Base-by-base conservation (phyloP, 1,140 invertebrate species). In the Pteromalus puparum region DNA sequence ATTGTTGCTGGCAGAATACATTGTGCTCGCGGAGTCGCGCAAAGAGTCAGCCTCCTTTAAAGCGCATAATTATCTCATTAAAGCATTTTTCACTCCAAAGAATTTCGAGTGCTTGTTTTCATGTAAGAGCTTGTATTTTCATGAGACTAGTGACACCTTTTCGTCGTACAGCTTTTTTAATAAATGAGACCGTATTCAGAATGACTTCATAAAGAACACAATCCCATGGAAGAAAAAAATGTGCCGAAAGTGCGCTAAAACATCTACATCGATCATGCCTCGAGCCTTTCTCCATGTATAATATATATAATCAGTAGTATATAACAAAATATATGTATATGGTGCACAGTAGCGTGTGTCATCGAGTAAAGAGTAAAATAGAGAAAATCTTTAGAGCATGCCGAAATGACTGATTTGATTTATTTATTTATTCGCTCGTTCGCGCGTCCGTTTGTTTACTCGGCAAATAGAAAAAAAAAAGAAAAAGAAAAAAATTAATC, bases 241-340 rank as follows among this genome's bases (percentile, higher is more conserved):
- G 91, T 91, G 90, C 90, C 87, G 70, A 88, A 90, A 86, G 87
- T 87, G 90, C 90, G 89, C 89, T 90, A 85, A 90, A 89, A 78
- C 61, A 86, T 86, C 89, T 87, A 89, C 89, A 89, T 88, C 85
- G 89, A 87, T 87, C 91, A 92, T 92, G 91, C 91, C 90, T 88
- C 87, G 87, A 91, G 89, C 89, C 46, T 78, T 85, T 65, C 61
- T 77, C 77, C 67, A 53, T 72, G 12, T 75, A 77, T 72, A 53
- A 10, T 21, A 61, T n/a, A n/a, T n/a, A n/a, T n/a, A n/a, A n/a
- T 2, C 18, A 53, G 75, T 72, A 78, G 21, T 76, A 46, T 28
- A 42, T 1, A 76, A 76, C 74, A 76, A 48, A 38, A 78, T 79
- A 81, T 65, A 73, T 72, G 7, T 79, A 70, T 38, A 72, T 70